Conservation (phyloP, 2,888 invertebrate species). For the Drosophila ochracea region DNA sequence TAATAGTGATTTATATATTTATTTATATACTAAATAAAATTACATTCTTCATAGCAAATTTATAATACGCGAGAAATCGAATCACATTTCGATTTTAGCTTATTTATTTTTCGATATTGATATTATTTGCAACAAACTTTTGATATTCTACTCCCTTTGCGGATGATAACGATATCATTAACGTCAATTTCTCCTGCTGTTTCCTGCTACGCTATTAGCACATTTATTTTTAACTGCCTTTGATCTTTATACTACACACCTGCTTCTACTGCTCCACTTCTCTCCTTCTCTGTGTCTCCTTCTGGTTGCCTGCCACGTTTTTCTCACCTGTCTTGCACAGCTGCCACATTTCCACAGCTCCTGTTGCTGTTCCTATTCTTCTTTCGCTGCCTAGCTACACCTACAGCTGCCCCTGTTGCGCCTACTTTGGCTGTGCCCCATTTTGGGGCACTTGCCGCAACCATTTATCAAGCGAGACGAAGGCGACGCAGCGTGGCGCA, state of each 20-base stretch:
- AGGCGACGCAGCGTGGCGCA: constrained; percentile 60
- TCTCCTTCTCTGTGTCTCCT: not conserved
- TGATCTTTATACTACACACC: not conserved
- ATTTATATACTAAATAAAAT: too few species aligned
- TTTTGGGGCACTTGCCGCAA: constrained; percentile 70
- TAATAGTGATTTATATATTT: too few species aligned
- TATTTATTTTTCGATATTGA: not conserved
- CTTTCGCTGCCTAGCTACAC: not conserved
- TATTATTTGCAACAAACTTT: not conserved
- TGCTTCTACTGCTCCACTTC: not conserved
- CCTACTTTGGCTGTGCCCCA: constrained; percentile 17
- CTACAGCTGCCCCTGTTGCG: constrained; percentile 8
- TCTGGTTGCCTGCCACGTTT: not conserved
- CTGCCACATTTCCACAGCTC: constrained; percentile 1
- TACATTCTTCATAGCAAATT: not conserved
- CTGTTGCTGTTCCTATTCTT: not conserved
- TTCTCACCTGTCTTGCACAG: constrained; percentile 8
- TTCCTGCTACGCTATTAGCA: not conserved
- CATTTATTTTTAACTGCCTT: not conserved
- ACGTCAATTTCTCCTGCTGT: not conserved
- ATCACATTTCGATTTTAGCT: not conserved
- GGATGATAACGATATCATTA: not conserved
- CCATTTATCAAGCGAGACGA: constrained; percentile 73
- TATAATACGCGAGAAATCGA: not conserved
- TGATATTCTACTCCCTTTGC: not conserved